Evolutionary conservation across 2,888 invertebrate genomes (phyloP).

Genomic region (Cephalotes varians): DNA sequence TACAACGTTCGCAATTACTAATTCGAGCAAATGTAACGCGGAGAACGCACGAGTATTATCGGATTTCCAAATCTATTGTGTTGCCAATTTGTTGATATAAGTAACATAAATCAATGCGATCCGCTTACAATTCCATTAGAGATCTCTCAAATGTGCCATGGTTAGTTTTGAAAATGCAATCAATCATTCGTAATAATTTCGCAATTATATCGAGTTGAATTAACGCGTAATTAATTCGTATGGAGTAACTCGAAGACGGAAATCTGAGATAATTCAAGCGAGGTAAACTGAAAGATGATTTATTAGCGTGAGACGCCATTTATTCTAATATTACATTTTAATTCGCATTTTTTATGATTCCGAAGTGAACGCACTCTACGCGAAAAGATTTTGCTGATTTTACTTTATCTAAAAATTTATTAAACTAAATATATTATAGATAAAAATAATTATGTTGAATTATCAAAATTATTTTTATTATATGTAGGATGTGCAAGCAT

Average conservation of each 20-base stretch:
- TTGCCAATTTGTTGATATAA: conserved; percentile 26
- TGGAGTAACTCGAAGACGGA: not conserved
- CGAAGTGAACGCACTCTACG: no score
- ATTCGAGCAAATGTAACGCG: not conserved
- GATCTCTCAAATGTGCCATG: not conserved
- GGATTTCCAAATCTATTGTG: conserved; percentile 3
- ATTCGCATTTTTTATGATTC: not conserved
- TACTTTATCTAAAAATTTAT: no score
- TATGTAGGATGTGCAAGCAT: no score
- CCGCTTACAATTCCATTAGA: not conserved
- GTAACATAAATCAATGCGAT: conserved; percentile 12
- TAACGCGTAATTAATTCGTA: conserved; percentile 13
- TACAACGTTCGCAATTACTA: not conserved
- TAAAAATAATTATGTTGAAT: no score
- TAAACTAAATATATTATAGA: no score
- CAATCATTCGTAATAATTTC: conserved; percentile 40
- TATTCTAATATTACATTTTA: not conserved
- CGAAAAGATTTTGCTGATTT: no score
- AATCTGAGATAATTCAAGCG: conserved; percentile 10
- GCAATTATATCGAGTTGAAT: conserved; percentile 25
- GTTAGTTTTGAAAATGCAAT: conserved; percentile 11
- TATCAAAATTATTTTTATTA: no score
- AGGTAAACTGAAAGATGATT: conserved; percentile 7
- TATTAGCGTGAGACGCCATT: conserved; percentile 1
- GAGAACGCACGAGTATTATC: not conserved